phyloP scores from a whole-genome alignment of 2,113 vertebrate species.

The Spheniscus mendiculus region DNA sequence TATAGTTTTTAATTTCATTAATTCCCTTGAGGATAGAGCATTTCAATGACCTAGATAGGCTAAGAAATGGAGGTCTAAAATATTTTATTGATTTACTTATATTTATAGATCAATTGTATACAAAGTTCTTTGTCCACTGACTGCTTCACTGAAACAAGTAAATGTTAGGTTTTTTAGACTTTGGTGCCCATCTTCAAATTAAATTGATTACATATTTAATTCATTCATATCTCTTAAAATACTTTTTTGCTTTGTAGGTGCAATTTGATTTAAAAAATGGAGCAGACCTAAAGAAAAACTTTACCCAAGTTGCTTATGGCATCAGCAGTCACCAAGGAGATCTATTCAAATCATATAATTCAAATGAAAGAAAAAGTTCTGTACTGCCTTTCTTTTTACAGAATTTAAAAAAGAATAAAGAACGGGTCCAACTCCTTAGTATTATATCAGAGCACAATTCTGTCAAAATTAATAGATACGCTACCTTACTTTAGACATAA shows the following conservation, averaged over 20 bases:
- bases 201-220: neutral
- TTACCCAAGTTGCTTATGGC: neutral
- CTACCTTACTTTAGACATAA: neutral
- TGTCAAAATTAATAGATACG: neutral
- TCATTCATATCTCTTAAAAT: neutral
- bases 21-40: neutral
- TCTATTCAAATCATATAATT: neutral
- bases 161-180: neutral
- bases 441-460: neutral
- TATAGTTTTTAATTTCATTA: conserved; percentile 44
- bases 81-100: conserved; percentile 63
- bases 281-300: neutral
- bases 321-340: neutral
- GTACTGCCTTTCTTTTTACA: neutral
- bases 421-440: accelerated
- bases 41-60: conserved; percentile 24
- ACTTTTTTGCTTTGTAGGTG: neutral
- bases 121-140: conserved; percentile 11
- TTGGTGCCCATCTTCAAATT: neutral
- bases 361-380: neutral
- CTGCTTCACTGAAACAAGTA: neutral
- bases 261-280: neutral
- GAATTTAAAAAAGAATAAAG: neutral
- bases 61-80: conserved; percentile 40
- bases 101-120: conserved; percentile 38